phyloP scores from a whole-genome alignment of 2,797 vertebrate species.

The Hipposideros larvatus region DNA sequence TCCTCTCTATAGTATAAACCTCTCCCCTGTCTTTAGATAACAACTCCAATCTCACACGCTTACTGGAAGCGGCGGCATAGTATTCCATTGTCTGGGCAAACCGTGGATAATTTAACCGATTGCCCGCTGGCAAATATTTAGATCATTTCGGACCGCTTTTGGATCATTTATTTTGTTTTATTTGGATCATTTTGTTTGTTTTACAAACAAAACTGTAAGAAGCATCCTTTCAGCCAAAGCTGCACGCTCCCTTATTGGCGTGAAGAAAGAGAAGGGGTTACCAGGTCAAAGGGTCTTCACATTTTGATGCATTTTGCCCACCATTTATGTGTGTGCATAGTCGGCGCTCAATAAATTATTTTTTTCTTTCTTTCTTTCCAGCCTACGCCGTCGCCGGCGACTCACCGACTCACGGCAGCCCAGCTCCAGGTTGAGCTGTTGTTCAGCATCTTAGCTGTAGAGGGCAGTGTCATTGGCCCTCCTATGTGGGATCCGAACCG shows the following conservation, averaged over 20 bases:
- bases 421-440: too few relatives aligned
- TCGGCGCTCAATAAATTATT: not conserved
- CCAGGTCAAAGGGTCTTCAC: not conserved
- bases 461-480: too few relatives aligned
- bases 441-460: too few relatives aligned
- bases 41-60: not conserved
- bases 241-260: not conserved
- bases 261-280: not conserved
- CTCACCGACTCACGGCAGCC: too few relatives aligned
- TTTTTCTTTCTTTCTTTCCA: too few relatives aligned
- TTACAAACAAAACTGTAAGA: not conserved
- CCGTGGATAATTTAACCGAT: not conserved
- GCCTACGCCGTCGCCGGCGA: too few relatives aligned
- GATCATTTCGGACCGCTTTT: not conserved
- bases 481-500: too few relatives aligned
- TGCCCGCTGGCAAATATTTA: not conserved
- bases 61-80: fast-evolving
- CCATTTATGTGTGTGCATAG: not conserved
- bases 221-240: not conserved
- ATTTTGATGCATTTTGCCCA: not conserved
- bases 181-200: too few relatives aligned
- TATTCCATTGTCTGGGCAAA: not conserved
- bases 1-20: not conserved
- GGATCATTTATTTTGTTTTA: too few relatives aligned
- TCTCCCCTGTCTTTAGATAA: not conserved